Base-by-base conservation (phyloP, 1,140 invertebrate species). In the Mesaphorura yosii region DNA sequence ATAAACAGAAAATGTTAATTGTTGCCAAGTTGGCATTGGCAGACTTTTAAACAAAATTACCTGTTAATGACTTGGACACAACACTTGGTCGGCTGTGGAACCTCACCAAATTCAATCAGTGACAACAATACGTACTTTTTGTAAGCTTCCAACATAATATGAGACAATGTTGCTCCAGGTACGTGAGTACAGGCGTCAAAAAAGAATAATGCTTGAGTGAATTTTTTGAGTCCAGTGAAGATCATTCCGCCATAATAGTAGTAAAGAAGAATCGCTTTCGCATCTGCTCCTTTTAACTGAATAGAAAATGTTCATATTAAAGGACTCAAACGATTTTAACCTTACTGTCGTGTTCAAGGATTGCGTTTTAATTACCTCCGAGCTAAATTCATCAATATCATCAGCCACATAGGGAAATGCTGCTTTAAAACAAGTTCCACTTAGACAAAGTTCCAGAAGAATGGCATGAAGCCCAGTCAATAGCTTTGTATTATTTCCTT, bases 221-320 rank as follows among this genome's bases (percentile, higher is more conserved):
- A 93, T 65, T 94, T 88, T 67, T 94, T 94, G 42, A 95, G 68
- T 19, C 86, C 86, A 48, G 88, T 81, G 66, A 93, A 95, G 60
- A 95, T 92, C 86, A 96, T 92, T 45, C 92, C 93, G 42, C 91
- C 92, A 71, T 97, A 97, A 69, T 97, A 97, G 67, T 89, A 96
- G 69, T 93, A 97, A 0, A 91, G 73, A 34, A 97, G 73, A 68
- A 94, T 94, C 70, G 90, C 83, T 75, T 92, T 91, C 1, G 86
- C 90, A 57, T 82, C 79, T 46, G 81, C 80, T 52, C 81, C 81
- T 72, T 83, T 58, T 25, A 57, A 25, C 56, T 61, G 22, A 20
- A 17, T 22, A 47, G 48, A 45, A 53, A 48, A 48, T 26, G 2
- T 20, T 17, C 41, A 23, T 17, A 19, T 47, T n/a, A n/a, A n/a